Base-by-base conservation (phyloP, 2,113 vertebrate genomes). In the Perognathus longimembris region DNA sequence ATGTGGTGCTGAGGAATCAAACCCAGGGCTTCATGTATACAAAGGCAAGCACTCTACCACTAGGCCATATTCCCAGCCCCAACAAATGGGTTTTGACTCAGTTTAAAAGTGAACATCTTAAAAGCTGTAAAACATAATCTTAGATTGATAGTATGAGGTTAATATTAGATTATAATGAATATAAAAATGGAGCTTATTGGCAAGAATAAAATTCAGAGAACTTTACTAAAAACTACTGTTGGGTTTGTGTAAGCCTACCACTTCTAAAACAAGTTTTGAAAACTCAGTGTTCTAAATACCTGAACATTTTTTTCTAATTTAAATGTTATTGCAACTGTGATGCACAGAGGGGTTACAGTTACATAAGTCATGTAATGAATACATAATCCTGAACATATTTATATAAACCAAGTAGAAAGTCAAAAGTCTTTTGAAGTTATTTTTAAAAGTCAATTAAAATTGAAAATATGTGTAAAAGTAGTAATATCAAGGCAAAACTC, bases 401-500 rank as follows among this genome's bases (percentile, higher is more conserved):
- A 86, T 86, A 87, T 69, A 87, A 0, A 90, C 14, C 14, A 69
- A 89, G 57, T 40, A 59, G 22, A 28, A 94, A 66, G 28, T 59
- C 14, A 79, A 91, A 91, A 80, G 17, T 20, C 34, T 42, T 70
- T 67, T 84, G 34, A 81, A 95, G 69, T 79, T 87, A 54, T 18
- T 54, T 3, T 70, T 78, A 92, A 91, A 93, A 45, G n/a, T 34
- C 40, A 50, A 75, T 71, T 85, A 91, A 82, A 34, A n/a, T n/a
- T n/a, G n/a, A n/a, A n/a, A n/a, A n/a, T n/a, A n/a, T n/a, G 57
- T 92, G 89, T 67, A 70, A 93, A 85, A 87, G 5, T 81, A 94
- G 73, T 75, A 94, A 45, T 45, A 88, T 77, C 54, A 83, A 76
- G 28, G 8, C 11, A 85, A 90, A 80, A 66, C 32, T 78, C 14